Evolutionary conservation across 2,797 vertebrate species (phyloP).

Genomic region (Acanthiza pusilla): DNA sequence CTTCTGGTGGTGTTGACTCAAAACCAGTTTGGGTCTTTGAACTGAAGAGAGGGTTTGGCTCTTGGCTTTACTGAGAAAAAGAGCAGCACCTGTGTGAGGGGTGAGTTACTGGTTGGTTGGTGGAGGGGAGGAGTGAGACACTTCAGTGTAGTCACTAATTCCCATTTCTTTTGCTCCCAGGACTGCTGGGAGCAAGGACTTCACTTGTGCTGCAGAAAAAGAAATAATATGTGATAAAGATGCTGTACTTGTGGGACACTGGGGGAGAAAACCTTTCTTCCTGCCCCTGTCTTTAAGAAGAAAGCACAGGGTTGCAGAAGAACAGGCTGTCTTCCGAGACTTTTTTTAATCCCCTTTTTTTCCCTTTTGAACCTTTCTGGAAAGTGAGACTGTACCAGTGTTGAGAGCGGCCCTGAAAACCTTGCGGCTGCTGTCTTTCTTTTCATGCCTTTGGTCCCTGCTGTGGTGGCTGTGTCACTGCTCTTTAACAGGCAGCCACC

Average conservation of each 20-base stretch:
- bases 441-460: neutral
- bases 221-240: neutral
- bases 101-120: neutral
- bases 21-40: neutral
- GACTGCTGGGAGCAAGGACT: neutral
- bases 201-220: neutral
- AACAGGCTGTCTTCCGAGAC: neutral
- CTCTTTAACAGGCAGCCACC: neutral
- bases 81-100: neutral
- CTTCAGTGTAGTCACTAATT: neutral
- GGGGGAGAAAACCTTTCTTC: neutral
- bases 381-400: neutral
- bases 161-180: neutral
- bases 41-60: neutral
- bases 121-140: neutral
- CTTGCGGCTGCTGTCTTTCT: neutral
- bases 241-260: neutral
- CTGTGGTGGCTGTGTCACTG: rapidly evolving
- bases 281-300: neutral
- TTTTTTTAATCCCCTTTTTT: neutral
- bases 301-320: neutral
- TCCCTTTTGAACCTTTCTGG: neutral
- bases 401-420: neutral
- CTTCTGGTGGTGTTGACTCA: neutral
- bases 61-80: neutral